A percentile compares a stretch with the other conserved stretches of the same genome.
phyloP scores from a whole-genome alignment of 2,797 vertebrate species.

The Pogoniulus pusillus region DNA sequence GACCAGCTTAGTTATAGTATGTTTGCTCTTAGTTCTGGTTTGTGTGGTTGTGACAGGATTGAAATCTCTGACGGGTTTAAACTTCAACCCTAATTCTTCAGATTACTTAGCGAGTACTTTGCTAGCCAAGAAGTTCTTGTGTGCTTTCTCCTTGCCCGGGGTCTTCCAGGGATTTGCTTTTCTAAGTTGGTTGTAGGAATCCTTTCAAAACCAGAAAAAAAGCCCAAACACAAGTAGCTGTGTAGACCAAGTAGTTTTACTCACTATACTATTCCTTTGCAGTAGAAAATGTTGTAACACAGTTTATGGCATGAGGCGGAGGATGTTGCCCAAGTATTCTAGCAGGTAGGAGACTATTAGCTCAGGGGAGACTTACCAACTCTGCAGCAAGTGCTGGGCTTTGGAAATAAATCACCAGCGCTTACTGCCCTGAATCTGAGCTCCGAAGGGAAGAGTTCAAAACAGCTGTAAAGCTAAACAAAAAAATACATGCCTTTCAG shows the following conservation, averaged over 20 bases:
- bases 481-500: not conserved
- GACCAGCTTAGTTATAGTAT: not conserved
- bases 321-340: not conserved
- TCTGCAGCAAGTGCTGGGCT: not conserved
- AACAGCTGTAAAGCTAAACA: not conserved
- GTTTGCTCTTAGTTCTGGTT: not conserved
- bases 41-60: not conserved
- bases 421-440: not conserved
- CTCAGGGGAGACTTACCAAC: not conserved
- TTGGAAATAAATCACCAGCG: not conserved
- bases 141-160: not conserved
- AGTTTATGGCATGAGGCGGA: not conserved
- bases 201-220: not conserved
- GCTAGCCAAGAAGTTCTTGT: not conserved
- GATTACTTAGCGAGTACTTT: conserved; percentile 3
- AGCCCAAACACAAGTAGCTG: not conserved
- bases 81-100: not conserved
- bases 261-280: not conserved
- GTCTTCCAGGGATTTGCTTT: not conserved
- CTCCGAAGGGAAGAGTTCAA: not conserved
- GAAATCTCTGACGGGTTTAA: conserved; percentile 18
- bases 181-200: not conserved
- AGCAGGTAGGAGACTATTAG: not conserved
- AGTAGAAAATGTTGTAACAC: not conserved
- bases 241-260: not conserved